These are phyloP conservation scores for Parauchenoglanis ngamensis DNA, from an alignment of 2,797 vertebrate genomes.

Conservation along the genomic window DNA sequence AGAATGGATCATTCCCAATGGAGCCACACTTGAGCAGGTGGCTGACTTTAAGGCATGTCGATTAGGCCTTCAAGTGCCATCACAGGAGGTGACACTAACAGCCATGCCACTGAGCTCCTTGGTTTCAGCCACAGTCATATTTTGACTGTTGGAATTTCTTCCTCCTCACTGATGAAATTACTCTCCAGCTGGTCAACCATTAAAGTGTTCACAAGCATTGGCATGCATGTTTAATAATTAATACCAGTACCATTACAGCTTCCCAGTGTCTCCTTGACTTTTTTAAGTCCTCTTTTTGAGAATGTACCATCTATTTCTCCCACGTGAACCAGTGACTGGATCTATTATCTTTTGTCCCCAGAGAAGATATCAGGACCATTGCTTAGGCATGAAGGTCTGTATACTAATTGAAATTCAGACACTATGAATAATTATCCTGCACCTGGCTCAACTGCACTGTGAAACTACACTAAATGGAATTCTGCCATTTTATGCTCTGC, in stretches of 20 bases:
- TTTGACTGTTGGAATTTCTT: conserved; percentile 22
- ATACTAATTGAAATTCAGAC: neutral
- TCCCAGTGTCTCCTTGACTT: neutral
- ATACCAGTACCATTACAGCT: neutral
- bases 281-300: neutral
- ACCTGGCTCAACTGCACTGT: neutral
- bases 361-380: neutral
- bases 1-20: neutral
- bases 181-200: conserved; percentile 35
- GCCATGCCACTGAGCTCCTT: neutral
- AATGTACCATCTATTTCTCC: neutral
- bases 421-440: neutral
- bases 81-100: neutral
- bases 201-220: conserved; percentile 33
- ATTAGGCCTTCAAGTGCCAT: neutral
- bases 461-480: neutral
- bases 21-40: neutral
- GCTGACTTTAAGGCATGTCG: neutral
- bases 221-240: conserved; percentile 47
- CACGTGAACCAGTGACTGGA: neutral
- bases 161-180: conserved; percentile 31
- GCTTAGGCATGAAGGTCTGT: too few species aligned
- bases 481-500: neutral
- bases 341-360: neutral
- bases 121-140: neutral